A percentile compares a stretch with the other conserved stretches of the same genome.
phyloP scores from a whole-genome alignment of 2,797 vertebrate species.

The Novumbra hubbsi region DNA sequence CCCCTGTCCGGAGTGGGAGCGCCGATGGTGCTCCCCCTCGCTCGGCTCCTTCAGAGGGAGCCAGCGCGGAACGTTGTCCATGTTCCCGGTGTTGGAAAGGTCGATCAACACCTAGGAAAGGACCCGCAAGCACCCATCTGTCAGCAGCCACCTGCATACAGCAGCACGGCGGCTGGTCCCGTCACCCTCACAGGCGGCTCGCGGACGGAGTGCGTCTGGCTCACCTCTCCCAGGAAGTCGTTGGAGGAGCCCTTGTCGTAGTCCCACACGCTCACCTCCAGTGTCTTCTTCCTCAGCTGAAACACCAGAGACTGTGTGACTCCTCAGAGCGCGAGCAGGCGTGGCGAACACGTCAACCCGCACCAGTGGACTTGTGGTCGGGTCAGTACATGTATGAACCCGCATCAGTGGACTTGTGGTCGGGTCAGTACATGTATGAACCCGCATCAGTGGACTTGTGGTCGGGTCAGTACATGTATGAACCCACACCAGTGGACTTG shows the following conservation, averaged over 20 bases:
- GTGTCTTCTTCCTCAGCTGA: conserved; percentile 95
- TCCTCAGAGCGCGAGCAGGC: conserved; percentile 30
- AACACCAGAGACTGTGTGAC: conserved; percentile 14
- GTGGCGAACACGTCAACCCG: background rate
- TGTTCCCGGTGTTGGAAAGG: conserved; percentile 84
- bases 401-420: background rate
- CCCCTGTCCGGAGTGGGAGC: conserved; percentile 84
- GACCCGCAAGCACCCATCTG: background rate
- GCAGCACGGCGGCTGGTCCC: background rate
- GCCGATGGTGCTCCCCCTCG: conserved; percentile 89
- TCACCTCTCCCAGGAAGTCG: conserved; percentile 97
- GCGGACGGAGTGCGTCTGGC: conserved; percentile 26
- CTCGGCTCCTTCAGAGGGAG: conserved; percentile 91
- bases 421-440: background rate
- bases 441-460: background rate
- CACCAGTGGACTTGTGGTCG: background rate
- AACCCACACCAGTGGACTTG: background rate
- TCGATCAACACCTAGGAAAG: conserved; percentile 88
- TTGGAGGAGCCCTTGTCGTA: conserved; percentile 97
- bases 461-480: background rate
- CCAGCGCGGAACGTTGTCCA: conserved; percentile 93
- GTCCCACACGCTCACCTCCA: conserved; percentile 98
- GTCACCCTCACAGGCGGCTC: conserved; percentile 2
- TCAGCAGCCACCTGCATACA: background rate
- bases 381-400: background rate